A percentile compares a stretch with the other conserved stretches of the same genome.
These are phyloP conservation scores for Limnephilus lunatus DNA, from an alignment of 2,888 invertebrate genomes.

Conservation along the genomic window DNA sequence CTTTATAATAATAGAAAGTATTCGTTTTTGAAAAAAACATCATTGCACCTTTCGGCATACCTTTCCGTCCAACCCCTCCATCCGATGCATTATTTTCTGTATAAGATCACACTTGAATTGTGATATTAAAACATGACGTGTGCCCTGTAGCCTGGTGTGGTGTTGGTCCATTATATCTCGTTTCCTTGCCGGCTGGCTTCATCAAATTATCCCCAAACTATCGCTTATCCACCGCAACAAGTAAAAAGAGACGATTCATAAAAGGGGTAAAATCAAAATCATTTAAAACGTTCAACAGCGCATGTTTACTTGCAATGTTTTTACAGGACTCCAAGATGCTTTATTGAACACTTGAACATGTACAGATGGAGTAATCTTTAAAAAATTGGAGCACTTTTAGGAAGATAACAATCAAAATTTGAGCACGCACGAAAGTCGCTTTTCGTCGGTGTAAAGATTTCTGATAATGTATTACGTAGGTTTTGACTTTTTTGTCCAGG, in stretches of 20 bases:
- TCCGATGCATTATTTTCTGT: background rate
- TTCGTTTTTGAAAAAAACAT: slow-evolving; percentile 18
- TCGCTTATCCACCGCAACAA: background rate
- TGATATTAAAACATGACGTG: slow-evolving; percentile 37
- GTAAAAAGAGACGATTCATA: background rate
- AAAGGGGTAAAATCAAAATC: background rate
- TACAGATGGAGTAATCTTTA: background rate
- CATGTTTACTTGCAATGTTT: background rate
- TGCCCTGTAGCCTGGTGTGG: background rate
- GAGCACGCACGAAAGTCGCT: background rate
- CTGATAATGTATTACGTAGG: background rate
- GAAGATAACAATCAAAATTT: background rate
- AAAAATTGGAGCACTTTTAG: background rate
- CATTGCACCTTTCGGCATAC: slow-evolving; percentile 36
- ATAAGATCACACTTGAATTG: slow-evolving; percentile 47
- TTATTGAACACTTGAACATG: background rate
- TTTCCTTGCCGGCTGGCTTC: slow-evolving; percentile 36
- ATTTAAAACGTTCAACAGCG: background rate
- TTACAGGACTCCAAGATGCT: background rate
- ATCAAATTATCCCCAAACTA: slow-evolving; percentile 2
- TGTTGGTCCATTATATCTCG: slow-evolving; percentile 6
- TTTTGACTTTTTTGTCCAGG: background rate
- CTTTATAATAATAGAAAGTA: slow-evolving; percentile 19
- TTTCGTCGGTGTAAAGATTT: background rate
- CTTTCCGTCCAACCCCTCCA: slow-evolving; percentile 32